These are phyloP conservation scores for Gobionotothen gibberifrons DNA, from an alignment of 2,797 vertebrate genomes.

Conservation along the genomic window DNA sequence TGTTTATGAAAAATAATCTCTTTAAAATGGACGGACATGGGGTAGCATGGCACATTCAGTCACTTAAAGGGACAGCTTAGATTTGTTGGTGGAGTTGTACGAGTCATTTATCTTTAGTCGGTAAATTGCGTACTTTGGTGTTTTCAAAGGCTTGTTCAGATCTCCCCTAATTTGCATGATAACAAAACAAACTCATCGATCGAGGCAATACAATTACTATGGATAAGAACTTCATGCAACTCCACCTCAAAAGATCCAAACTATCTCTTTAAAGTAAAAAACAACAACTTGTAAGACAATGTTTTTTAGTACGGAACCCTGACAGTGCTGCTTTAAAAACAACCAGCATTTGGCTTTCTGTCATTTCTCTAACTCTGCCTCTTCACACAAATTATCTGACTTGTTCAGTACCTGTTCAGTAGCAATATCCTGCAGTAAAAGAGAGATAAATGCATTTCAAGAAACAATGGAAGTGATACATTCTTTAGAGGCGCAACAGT, in stretches of 20 bases:
- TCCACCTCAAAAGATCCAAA: too few relatives aligned
- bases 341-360: constrained; percentile 1
- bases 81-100: too few relatives aligned
- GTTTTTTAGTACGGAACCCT: constrained; percentile 11
- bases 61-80: background rate
- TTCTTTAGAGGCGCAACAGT: constrained; percentile 51
- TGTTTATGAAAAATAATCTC: constrained; percentile 22
- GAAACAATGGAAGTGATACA: constrained; percentile 42
- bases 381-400: background rate
- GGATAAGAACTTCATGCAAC: too few relatives aligned
- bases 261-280: background rate
- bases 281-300: constrained; percentile 9
- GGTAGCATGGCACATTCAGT: constrained; percentile 57
- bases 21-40: constrained; percentile 22
- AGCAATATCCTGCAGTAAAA: constrained; percentile 39
- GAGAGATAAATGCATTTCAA: background rate
- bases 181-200: too few relatives aligned
- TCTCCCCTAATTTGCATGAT: too few relatives aligned
- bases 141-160: too few relatives aligned
- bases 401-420: constrained; percentile 3
- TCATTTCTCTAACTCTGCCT: background rate
- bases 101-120: too few relatives aligned
- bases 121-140: too few relatives aligned
- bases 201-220: too few relatives aligned
- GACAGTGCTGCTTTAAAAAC: constrained; percentile 12